phyloP scores from a whole-genome alignment of 2,797 vertebrate species.

The Gymnoscopelus braueri region DNA sequence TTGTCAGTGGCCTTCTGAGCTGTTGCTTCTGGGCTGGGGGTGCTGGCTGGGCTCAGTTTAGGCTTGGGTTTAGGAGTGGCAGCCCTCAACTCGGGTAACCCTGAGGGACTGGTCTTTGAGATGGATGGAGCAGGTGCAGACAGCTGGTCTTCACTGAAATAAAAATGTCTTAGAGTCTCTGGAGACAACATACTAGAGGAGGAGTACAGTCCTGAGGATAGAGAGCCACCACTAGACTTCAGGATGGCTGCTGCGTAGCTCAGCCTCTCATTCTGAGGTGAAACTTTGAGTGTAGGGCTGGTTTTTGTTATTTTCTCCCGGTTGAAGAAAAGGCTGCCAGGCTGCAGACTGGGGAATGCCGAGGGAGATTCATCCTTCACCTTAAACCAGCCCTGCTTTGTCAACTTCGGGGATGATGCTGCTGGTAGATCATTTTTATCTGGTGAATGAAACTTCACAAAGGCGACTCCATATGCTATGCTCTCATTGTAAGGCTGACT shows the following conservation, averaged over 20 bases:
- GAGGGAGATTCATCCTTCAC: constrained; percentile 87
- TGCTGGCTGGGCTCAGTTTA: constrained; percentile 61
- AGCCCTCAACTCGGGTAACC: constrained; percentile 67
- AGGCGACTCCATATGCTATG: constrained; percentile 87
- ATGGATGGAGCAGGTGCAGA: constrained; percentile 58
- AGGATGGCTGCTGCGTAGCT: constrained; percentile 88
- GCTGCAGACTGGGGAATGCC: constrained; percentile 75
- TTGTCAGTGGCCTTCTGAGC: constrained; percentile 48
- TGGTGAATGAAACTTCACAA: constrained; percentile 89
- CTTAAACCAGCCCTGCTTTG: constrained; percentile 90
- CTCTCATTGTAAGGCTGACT: constrained; percentile 92
- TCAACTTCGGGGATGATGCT: constrained; percentile 83
- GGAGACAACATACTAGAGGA: constrained; percentile 28
- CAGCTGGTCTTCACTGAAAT: constrained; percentile 85
- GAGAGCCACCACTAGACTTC: constrained; percentile 70
- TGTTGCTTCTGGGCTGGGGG: constrained; percentile 49
- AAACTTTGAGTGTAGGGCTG: constrained; percentile 68
- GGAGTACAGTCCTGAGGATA: constrained; percentile 46
- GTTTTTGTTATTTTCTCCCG: constrained; percentile 78
- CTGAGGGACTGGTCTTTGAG: constrained; percentile 71
- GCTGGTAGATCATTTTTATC: constrained; percentile 79
- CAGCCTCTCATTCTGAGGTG: constrained; percentile 78
- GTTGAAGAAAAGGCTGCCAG: constrained; percentile 89
- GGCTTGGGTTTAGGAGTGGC: constrained; percentile 64
- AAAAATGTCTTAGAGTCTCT: constrained; percentile 84